A percentile compares a stretch with the other conserved stretches of the same genome.
Evolutionary conservation across 2,888 invertebrate species (phyloP).

Genomic region (Exocentrus adspersus): DNA sequence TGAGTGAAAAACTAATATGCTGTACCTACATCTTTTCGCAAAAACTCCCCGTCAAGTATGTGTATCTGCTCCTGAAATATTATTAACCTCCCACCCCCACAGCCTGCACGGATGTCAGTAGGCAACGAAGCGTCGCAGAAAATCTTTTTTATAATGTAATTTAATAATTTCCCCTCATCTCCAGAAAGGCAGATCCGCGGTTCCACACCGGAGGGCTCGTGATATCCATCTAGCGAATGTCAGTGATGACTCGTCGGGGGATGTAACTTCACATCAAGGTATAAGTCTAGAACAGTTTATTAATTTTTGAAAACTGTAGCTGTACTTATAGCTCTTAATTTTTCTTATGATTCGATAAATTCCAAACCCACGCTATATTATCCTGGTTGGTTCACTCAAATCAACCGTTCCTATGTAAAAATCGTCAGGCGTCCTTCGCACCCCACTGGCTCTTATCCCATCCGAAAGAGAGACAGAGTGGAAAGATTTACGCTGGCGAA

Average conservation of each 20-base stretch:
- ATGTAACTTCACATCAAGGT: too few species aligned
- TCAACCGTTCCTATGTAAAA: background rate
- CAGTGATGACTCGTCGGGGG: slow-evolving; percentile 24
- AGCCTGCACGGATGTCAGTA: slow-evolving; percentile 9
- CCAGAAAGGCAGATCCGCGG: slow-evolving; percentile 47
- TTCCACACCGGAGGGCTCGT: slow-evolving; percentile 47
- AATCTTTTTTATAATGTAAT: slow-evolving; percentile 54
- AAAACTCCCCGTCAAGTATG: background rate
- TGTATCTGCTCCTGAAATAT: background rate
- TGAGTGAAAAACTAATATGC: too few species aligned
- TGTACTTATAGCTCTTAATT: too few species aligned
- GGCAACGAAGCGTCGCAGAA: slow-evolving; percentile 41
- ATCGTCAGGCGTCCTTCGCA: slow-evolving; percentile 23
- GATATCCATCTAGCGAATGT: slow-evolving; percentile 29
- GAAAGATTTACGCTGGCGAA: slow-evolving; percentile 67
- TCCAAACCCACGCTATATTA: too few species aligned
- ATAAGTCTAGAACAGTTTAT: too few species aligned
- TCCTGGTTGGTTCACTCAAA: too few species aligned
- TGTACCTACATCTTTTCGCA: background rate
- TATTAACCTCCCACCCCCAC: background rate
- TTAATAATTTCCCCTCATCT: slow-evolving; percentile 59
- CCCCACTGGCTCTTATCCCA: slow-evolving; percentile 46
- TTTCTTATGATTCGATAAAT: too few species aligned
- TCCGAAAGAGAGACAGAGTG: slow-evolving; percentile 49
- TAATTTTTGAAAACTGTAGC: too few species aligned